Base-by-base conservation (phyloP, 2,888 invertebrate genomes). In the Nineta flava region DNA sequence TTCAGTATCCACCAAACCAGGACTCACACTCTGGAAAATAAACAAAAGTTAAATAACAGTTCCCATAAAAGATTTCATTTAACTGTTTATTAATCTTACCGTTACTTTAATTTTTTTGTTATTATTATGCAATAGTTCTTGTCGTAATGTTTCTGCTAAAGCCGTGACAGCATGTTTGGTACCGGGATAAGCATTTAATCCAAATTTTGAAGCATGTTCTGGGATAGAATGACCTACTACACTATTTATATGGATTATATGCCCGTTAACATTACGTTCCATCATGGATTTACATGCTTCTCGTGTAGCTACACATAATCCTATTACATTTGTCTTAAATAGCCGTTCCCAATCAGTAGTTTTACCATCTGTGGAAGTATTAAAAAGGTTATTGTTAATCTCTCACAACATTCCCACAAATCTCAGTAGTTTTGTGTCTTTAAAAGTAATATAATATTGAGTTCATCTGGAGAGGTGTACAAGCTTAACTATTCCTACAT, bases 101-200 rank as follows among this genome's bases (percentile, higher is more conserved):
- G 60, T 55, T 13, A 60, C 53, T 51, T 62, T 57, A 10, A 65
- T 65, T 47, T 56, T 56, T 5, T 61, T 57, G 15, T 61, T 59
- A 21, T 53, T 52, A 7, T 55, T 59, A 26, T 26, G 3, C 7
- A 61, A 59, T 10, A 71, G 58, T 53, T 72, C 71, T 48, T 59
- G 57, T 9, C 69, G 57, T 2, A 69, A 56, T 9, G 68, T 69
- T 53, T 70, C 68, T 1, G 66, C 62, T 2, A 72, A 53, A 0
- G 68, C 63, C 5, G 63, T 62, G 2, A 70, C 65, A 12, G 68
- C 68, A 55, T 60, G 65, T 57, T 71, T 71, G 7, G 69, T 66
- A 0, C 66, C 68, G n/a, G 64, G 55, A 57, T 71, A 71, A 55
- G 69, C 57, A 13, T 54, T 49, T 13, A 26, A 26, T 26, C 26